Base-by-base conservation (phyloP, 2,797 vertebrate genomes). In the Hafferia zeledoni region DNA sequence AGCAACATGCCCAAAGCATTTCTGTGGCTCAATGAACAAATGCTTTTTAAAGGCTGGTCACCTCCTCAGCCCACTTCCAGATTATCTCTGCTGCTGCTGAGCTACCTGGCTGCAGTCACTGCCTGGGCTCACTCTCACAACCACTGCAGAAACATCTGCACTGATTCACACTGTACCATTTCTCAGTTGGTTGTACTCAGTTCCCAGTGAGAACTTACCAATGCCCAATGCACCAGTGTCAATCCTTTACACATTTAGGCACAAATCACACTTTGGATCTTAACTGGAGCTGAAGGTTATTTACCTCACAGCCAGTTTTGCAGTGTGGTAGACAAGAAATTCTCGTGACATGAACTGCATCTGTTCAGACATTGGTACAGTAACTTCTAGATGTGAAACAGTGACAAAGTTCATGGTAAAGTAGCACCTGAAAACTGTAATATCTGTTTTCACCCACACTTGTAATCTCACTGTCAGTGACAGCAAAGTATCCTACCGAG, bases 111-210 rank as follows among this genome's bases (percentile, higher is more conserved):
- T 67, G 27, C 39, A 55, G 61, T 4, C 37, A 33, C 30, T 1
- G 0, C 0, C 4, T 0, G 1, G 17, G 20, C 17, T 90, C 0
- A 0, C 17, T 46, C 49, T 39, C 18, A 3, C 31, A 39, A 17
- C 12, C 39, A 5, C 49, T 68, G 46, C 37, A 44, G 63, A 47
- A 35, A 47, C 43, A 17, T 10, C 55, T 60, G 31, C 41, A 25
- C 2, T 28, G 44, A 2, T 18, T 52, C 22, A 47, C 60, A 41
- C 52, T 19, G 13, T 4, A 15, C 17, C 16, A 16, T 15, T 50
- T 39, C 65, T 35, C 70, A 55, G 39, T 1, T 4, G 2, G 31
- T 1, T 46, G 19, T 24, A 13, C 30, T 4, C 76, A 67, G 5
- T 20, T 89, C 35, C 46, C n/a, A 47, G 13, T 22, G 31, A 10